Conservation (phyloP, 92 coral and sea anemone species). For the Porites lobata region DNA sequence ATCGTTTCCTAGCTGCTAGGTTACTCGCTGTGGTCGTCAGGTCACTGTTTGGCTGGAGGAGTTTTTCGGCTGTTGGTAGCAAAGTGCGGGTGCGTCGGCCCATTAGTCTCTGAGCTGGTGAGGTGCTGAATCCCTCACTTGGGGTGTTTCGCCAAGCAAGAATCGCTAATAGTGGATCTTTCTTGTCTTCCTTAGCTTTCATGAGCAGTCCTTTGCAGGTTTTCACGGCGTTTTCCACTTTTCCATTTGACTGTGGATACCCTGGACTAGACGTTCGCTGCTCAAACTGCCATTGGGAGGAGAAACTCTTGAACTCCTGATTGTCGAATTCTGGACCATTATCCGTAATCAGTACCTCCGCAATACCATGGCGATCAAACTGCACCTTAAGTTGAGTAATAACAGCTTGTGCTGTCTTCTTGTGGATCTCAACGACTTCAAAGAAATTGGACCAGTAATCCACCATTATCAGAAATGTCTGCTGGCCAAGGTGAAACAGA, state of each 20-base stretch:
- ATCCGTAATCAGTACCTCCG: slow-evolving; percentile 37
- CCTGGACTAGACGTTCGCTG: too few relatives aligned
- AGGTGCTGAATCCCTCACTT: slow-evolving; percentile 59
- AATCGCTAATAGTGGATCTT: slow-evolving; percentile 53
- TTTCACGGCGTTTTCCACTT: slow-evolving; percentile 34
- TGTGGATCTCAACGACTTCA: slow-evolving; percentile 53
- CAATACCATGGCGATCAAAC: slow-evolving; percentile 67
- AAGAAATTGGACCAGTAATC: slow-evolving; percentile 62
- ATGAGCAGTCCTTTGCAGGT: background rate
- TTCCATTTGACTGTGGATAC: background rate
- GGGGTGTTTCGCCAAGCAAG: slow-evolving; percentile 57
- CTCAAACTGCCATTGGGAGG: too few relatives aligned
- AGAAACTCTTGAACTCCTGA: too few relatives aligned
- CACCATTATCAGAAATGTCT: slow-evolving; percentile 63
- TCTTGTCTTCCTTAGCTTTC: slow-evolving; percentile 46
- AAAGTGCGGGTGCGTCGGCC: slow-evolving; percentile 51
- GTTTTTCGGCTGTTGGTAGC: slow-evolving; percentile 24
- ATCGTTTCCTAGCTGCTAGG: background rate
- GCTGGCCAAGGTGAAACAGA: slow-evolving; percentile 59
- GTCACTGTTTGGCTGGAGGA: too few relatives aligned
- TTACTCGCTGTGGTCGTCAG: too few relatives aligned
- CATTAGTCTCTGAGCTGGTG: slow-evolving; percentile 57
- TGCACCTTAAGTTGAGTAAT: slow-evolving; percentile 58
- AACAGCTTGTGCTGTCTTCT: slow-evolving; percentile 52
- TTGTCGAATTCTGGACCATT: too few relatives aligned